Percentiles rank a stretch among this genome's conserved stretches.
These are phyloP conservation scores for Cirrhinus molitorella DNA, from an alignment of 2,797 vertebrate species.

Conservation along the genomic window DNA sequence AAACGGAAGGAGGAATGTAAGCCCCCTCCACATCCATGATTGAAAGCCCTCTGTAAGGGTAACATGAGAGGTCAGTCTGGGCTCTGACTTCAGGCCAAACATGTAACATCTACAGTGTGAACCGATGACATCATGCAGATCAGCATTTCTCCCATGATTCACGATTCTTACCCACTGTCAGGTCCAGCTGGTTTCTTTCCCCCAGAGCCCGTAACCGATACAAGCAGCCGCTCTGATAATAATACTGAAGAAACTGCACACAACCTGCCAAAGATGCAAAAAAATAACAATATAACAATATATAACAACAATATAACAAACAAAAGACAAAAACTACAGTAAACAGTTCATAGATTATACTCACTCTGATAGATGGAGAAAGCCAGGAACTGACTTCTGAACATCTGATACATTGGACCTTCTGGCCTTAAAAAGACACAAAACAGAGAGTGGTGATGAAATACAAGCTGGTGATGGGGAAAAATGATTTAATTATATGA, in stretches of 20 bases:
- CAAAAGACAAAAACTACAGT: background rate
- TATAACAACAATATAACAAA: too few species aligned
- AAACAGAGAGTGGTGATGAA: background rate
- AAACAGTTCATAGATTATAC: constrained; percentile 60
- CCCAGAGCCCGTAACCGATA: constrained; percentile 94
- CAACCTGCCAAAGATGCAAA: constrained; percentile 80
- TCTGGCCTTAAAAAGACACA: constrained; percentile 86
- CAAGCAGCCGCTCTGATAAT: constrained; percentile 97
- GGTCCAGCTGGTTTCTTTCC: constrained; percentile 95
- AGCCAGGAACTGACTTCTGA: constrained; percentile 94
- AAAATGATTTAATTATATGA: background rate
- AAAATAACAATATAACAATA: background rate
- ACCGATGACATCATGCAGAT: background rate
- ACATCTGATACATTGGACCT: constrained; percentile 95
- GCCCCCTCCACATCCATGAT: constrained; percentile 99
- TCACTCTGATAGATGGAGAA: constrained; percentile 99
- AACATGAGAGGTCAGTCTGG: background rate
- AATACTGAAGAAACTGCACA: constrained; percentile 98
- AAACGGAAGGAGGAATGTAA: constrained; percentile 95
- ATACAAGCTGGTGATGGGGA: background rate
- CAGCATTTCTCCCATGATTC: background rate
- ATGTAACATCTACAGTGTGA: background rate
- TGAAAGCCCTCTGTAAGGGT: constrained; percentile 92
- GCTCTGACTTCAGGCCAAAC: constrained; percentile 33
- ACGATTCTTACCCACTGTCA: constrained; percentile 91